phyloP scores from a whole-genome alignment of 2,797 vertebrate genomes.

The Microcaecilia unicolor region DNA sequence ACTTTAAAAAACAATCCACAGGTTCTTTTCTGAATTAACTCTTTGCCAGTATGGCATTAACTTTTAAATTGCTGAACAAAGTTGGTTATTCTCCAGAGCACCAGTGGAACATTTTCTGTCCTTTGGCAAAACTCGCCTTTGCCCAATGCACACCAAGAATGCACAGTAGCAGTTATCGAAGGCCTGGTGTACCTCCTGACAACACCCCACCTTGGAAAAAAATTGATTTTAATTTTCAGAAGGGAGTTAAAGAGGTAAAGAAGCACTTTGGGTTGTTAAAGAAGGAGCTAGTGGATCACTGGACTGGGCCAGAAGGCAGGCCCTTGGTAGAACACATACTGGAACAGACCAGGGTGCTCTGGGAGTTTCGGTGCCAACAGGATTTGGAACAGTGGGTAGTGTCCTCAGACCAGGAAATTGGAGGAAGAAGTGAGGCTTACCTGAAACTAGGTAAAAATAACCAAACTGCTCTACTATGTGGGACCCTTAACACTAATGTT shows the following conservation, averaged over 20 bases:
- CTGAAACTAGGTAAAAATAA: slow-evolving; percentile 72
- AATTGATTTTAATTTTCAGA: slow-evolving; percentile 57
- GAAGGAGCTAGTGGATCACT: slow-evolving; percentile 49
- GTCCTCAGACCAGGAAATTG: slow-evolving; percentile 79
- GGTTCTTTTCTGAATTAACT: not conserved
- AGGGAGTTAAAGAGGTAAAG: slow-evolving; percentile 61
- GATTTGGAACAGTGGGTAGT: slow-evolving; percentile 74
- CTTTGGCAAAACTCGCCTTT: slow-evolving; percentile 4
- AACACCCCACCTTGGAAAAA: slow-evolving; percentile 52
- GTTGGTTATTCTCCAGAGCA: not conserved
- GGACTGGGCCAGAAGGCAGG: slow-evolving; percentile 63
- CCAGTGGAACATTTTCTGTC: slow-evolving; percentile 1
- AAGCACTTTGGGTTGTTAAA: slow-evolving; percentile 63
- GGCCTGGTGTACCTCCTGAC: slow-evolving; percentile 59
- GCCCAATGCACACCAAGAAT: not conserved
- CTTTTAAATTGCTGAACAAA: not conserved
- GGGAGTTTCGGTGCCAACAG: slow-evolving; percentile 80
- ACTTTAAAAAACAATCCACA: no score
- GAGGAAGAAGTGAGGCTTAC: slow-evolving; percentile 74
- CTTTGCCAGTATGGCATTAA: slow-evolving; percentile 29
- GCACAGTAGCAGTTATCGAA: slow-evolving; percentile 52
- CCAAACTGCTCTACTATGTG: slow-evolving; percentile 70
- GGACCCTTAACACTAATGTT: slow-evolving; percentile 61
- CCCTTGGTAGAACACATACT: slow-evolving; percentile 48
- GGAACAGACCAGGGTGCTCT: slow-evolving; percentile 75